Evolutionary conservation across 1,140 invertebrate species (phyloP).

Genomic region (Apis dorsata): DNA sequence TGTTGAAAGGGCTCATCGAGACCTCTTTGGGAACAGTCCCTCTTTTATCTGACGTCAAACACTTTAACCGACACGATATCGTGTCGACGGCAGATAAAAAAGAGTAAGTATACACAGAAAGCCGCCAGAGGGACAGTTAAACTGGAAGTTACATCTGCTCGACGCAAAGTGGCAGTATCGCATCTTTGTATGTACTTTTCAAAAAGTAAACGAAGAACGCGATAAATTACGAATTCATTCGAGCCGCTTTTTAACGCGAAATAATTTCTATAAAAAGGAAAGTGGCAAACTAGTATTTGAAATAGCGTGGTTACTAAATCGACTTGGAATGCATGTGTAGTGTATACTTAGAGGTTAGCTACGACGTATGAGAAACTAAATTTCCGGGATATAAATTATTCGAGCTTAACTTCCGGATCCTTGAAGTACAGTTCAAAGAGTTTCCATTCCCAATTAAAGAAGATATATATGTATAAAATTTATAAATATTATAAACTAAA

Average conservation of each 20-base stretch:
- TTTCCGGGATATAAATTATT: conserved; percentile 18
- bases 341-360: not conserved
- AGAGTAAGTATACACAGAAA: not conserved
- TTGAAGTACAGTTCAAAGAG: not conserved
- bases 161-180: not conserved
- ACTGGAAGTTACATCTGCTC: not conserved
- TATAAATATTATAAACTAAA: too few relatives aligned
- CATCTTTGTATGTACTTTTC: not conserved
- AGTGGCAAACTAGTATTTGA: not conserved
- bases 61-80: not conserved
- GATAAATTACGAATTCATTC: not conserved
- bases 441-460: conserved; percentile 7
- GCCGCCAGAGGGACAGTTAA: not conserved
- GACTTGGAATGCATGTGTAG: not conserved
- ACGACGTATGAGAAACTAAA: conserved; percentile 13
- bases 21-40: conserved; percentile 22
- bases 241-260: not conserved
- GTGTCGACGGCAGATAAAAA: conserved; percentile 21
- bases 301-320: conserved; percentile 7
- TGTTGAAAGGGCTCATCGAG: conserved; percentile 33
- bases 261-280: not conserved
- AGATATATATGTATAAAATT: not conserved
- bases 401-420: not conserved
- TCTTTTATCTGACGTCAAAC: conserved; percentile 40
- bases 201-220: too few relatives aligned